A percentile compares a stretch with the other conserved stretches of the same genome.
Conservation (phyloP, 2,888 invertebrate genomes). For the Torymus tubicola region DNA sequence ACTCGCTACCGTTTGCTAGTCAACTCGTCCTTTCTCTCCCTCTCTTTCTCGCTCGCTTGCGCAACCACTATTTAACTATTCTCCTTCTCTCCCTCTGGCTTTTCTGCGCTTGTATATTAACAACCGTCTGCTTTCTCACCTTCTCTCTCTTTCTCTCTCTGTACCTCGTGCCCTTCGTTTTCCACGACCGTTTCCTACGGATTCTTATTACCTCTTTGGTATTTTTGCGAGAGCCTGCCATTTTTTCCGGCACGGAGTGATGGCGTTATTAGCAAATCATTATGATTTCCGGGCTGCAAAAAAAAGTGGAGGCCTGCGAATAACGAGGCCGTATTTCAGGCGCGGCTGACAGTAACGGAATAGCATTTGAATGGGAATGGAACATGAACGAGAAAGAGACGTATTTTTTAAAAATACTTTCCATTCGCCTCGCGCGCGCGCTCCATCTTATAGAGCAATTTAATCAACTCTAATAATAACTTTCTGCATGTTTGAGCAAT, state of each 20-base stretch:
- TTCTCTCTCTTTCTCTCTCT: background rate
- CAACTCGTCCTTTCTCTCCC: conserved; percentile 28
- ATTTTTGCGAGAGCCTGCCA: background rate
- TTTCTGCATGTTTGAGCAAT: no score
- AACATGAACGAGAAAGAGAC: background rate
- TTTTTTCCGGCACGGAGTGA: background rate
- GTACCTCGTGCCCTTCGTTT: background rate
- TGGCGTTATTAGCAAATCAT: conserved; percentile 28
- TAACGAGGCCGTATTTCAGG: conserved; percentile 21
- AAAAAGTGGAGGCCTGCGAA: background rate
- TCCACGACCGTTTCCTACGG: background rate
- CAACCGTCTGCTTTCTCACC: conserved; percentile 14
- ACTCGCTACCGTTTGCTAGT: conserved; percentile 55
- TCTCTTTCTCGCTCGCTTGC: conserved; percentile 25
- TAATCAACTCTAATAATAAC: background rate
- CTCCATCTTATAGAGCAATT: no score
- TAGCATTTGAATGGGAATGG: conserved; percentile 1
- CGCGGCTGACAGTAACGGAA: background rate
- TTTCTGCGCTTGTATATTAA: conserved; percentile 32
- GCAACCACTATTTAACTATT: conserved; percentile 17
- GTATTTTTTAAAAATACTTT: no score
- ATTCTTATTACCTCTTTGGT: conserved; percentile 29
- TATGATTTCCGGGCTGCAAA: conserved; percentile 13
- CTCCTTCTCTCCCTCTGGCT: background rate
- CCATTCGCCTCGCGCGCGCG: no score